Conservation (phyloP, 2,888 invertebrate genomes). For the Drosophila cognata region DNA sequence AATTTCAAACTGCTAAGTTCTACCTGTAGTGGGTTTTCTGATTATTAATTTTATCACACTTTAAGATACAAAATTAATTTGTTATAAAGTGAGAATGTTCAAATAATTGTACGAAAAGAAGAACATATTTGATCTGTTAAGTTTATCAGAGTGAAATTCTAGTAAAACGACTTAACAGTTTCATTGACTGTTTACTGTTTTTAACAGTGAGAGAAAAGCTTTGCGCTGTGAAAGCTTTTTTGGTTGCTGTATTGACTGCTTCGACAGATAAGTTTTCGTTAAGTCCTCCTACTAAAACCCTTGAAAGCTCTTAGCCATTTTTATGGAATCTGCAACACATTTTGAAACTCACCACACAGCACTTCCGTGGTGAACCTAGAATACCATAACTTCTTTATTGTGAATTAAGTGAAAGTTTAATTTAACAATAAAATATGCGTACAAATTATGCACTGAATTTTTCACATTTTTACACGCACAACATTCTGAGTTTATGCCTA, state of each 20-base stretch:
- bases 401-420: neutral
- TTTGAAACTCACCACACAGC: neutral
- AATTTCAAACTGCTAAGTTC: fast-evolving
- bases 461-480: too few species aligned
- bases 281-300: neutral
- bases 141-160: neutral
- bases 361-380: neutral
- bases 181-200: neutral
- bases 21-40: neutral
- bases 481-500: fast-evolving
- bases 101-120: neutral
- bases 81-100: neutral
- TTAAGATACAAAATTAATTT: neutral
- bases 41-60: neutral
- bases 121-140: neutral
- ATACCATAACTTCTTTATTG: neutral
- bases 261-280: neutral
- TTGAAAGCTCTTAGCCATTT: neutral
- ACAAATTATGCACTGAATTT: neutral
- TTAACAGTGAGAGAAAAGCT: conserved; percentile 1
- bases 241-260: conserved; percentile 22
- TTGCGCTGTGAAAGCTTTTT: neutral
- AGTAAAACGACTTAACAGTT: neutral
- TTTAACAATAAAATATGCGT: neutral
- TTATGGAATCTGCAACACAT: neutral